Conservation (phyloP, 1,140 invertebrate genomes). For the Zaprionus inermis region DNA sequence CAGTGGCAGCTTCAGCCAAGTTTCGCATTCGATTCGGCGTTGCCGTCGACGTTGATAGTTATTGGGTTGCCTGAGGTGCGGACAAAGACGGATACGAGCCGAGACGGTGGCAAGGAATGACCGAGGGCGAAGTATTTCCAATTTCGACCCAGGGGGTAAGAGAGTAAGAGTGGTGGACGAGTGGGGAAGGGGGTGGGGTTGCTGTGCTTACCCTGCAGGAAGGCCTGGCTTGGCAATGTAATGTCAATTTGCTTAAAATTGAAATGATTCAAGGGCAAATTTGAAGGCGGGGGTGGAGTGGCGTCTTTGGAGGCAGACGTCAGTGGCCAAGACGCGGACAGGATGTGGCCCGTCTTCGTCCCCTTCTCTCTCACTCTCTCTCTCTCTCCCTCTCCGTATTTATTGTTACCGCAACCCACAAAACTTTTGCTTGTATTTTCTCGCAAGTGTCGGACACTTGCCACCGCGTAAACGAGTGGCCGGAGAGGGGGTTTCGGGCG, state of each 20-base stretch:
- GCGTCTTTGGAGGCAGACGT: conserved; percentile 36
- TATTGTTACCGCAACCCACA: conserved; percentile 69
- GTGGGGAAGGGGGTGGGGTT: too few species aligned
- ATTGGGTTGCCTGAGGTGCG: conserved; percentile 65
- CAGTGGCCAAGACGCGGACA: conserved; percentile 48
- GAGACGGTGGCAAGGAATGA: neutral
- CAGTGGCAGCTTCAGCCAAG: conserved; percentile 26
- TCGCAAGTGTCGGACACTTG: conserved; percentile 27
- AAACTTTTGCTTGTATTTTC: conserved; percentile 57
- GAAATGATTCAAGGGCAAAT: conserved; percentile 77
- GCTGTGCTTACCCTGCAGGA: conserved; percentile 5
- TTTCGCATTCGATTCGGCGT: conserved; percentile 65
- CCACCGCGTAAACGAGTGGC: too few species aligned
- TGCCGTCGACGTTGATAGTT: conserved; percentile 64
- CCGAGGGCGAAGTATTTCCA: conserved; percentile 36
- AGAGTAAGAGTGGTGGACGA: too few species aligned
- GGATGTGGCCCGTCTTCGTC: conserved; percentile 35
- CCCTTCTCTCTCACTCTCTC: neutral
- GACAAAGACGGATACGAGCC: neutral
- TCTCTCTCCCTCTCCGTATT: conserved; percentile 43
- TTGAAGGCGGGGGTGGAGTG: conserved; percentile 26
- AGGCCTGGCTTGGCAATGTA: conserved; percentile 64
- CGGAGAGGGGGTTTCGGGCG: neutral
- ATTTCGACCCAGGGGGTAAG: conserved; percentile 37
- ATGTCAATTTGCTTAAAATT: conserved; percentile 78